Evolutionary conservation across 2,888 invertebrate species (phyloP), one percentile per base, ranked within the genome.

Genomic region (Gari tellinella): DNA sequence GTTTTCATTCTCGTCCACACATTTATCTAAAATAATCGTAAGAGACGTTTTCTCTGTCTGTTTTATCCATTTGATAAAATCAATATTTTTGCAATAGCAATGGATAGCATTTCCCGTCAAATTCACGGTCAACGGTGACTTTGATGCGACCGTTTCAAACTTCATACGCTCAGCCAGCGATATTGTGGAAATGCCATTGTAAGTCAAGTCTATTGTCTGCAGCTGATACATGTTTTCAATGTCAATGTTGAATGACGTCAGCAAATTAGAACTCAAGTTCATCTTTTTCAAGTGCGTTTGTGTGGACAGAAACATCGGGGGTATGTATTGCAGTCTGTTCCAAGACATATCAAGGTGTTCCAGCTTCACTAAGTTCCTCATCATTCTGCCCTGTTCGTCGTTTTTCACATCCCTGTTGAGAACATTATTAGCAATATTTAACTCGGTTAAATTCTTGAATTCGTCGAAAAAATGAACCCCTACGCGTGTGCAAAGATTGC

Each of bases 21-120:
- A 70, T 1, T n/a, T n/a, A 0, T 38, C 23, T 41, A 40, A n/a
- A 5, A 41, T 15, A 8, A 61, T 49, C 7, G 7, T 51, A n/a
- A 61, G 17, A 14, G n/a, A n/a, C 0, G 23, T 15, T 0, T 17
- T 21, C 4, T 25, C 55, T 12, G 57, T 31, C 0, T 49, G 37
- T n/a, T 21, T 37, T 2, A 57, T 26, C 72, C 72, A 72, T 38
- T 52, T 21, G 7, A 72, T 26, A 19, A 72, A 60, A 23, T 72
- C 65, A 4, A 65, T 7, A 37, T 72, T 65, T n/a, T 37, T 37
- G 19, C 72, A 72, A 19, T 40, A 43, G 49, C 72, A 72, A 3
- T 38, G 23, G 3, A 72, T 37, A 0, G 17, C n/a, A 25, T 72
- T 72, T 15, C 23, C n/a, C 3, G 25, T 45, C 43, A 72, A 45